These are phyloP conservation scores for Pontoporia blainvillei DNA, from an alignment of 2,113 vertebrate genomes.

Conservation along the genomic window DNA sequence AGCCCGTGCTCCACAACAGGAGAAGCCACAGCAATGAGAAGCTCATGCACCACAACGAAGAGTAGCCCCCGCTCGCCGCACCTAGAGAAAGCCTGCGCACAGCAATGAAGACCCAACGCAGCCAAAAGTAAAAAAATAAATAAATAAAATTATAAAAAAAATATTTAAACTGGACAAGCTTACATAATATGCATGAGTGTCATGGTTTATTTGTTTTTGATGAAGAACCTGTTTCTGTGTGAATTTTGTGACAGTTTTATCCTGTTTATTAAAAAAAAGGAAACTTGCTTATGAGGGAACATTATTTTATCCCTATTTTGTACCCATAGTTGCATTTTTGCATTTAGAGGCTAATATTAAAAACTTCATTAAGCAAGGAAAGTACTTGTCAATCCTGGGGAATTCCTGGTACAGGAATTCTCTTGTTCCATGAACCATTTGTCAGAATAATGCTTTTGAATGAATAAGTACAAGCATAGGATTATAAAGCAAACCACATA, in stretches of 20 bases:
- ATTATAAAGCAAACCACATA: not conserved
- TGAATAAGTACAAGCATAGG: not conserved
- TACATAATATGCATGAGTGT: slow-evolving; percentile 2
- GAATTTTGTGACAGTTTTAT: slow-evolving; percentile 12
- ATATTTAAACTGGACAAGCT: not conserved
- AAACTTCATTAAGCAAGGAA: not conserved
- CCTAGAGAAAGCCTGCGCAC: too few species aligned
- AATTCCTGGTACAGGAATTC: not conserved
- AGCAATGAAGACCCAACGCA: too few species aligned
- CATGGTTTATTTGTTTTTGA: not conserved
- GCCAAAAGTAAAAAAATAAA: too few species aligned
- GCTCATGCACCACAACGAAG: too few species aligned
- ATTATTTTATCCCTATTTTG: slow-evolving; percentile 15
- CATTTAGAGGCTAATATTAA: not conserved
- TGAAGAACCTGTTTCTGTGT: not conserved
- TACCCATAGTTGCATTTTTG: not conserved
- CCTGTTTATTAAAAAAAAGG: not conserved
- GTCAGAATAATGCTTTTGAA: slow-evolving; percentile 20
- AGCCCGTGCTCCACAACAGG: too few species aligned
- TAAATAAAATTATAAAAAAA: not conserved
- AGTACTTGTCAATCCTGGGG: not conserved
- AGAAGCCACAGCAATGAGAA: too few species aligned
- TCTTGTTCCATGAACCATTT: not conserved
- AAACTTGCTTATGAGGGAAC: not conserved
- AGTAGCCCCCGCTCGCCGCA: too few species aligned